These are phyloP conservation scores for Apis laboriosa DNA, from an alignment of 1,140 invertebrate species.

Conservation along the genomic window DNA sequence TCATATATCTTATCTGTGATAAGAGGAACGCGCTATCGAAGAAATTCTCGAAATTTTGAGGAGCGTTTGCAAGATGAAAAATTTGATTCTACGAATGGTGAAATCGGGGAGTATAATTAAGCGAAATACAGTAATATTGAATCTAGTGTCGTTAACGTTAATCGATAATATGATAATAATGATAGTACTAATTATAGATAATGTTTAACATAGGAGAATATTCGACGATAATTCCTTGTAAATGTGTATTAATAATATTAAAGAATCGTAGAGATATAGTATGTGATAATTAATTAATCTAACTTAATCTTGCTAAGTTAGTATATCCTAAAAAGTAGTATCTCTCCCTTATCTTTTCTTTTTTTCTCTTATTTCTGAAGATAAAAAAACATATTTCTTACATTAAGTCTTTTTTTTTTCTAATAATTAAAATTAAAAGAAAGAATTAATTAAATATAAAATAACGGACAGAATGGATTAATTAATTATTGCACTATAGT, in stretches of 20 bases:
- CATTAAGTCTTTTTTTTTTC: background rate
- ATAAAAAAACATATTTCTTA: background rate
- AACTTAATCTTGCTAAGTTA: background rate
- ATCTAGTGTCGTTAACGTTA: slow-evolving; percentile 9
- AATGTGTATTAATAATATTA: background rate
- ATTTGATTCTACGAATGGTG: background rate
- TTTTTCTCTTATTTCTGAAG: background rate
- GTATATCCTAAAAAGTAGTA: background rate
- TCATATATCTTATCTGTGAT: slow-evolving; percentile 33
- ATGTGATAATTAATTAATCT: slow-evolving; percentile 7
- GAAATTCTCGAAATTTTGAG: background rate
- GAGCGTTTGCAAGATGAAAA: background rate
- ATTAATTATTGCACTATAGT: background rate
- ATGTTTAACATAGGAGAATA: slow-evolving; percentile 19
- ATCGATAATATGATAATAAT: slow-evolving; percentile 8
- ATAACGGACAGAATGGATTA: background rate
- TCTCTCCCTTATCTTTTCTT: background rate
- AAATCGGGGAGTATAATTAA: background rate
- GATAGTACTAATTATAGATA: slow-evolving; percentile 27
- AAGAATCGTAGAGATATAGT: background rate
- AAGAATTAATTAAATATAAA: too few relatives aligned
- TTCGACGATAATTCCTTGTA: slow-evolving; percentile 16
- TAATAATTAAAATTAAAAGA: too few relatives aligned
- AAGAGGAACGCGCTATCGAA: slow-evolving; percentile 4
- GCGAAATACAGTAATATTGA: background rate